phyloP scores from a whole-genome alignment of 1,140 invertebrate species.

The Delia radicum region DNA sequence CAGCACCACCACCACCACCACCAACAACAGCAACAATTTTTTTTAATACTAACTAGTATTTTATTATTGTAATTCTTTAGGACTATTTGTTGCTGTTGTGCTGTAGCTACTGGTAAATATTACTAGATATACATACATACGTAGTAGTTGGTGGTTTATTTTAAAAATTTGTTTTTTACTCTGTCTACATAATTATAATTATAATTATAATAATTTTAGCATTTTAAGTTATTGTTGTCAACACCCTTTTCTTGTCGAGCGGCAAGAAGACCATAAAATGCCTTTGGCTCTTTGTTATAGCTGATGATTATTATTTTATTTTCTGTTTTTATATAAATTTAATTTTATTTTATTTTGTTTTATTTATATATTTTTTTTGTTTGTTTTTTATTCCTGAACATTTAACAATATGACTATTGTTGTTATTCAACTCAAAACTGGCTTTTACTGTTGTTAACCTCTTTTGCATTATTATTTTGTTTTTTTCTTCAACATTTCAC shows the following conservation, averaged over 20 bases:
- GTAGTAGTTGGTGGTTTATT: no score
- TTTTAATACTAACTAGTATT: background rate
- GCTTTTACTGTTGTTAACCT: slow-evolving; percentile 9
- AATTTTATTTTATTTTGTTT: background rate
- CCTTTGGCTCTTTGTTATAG: slow-evolving; percentile 8
- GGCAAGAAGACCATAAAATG: background rate
- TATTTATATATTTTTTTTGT: background rate
- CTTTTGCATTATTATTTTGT: background rate
- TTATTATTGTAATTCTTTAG: background rate
- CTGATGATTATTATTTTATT: background rate
- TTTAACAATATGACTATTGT: slow-evolving; percentile 5
- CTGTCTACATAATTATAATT: no score
- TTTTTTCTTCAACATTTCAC: background rate
- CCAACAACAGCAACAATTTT: background rate
- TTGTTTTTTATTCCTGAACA: background rate
- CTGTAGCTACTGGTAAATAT: no score
- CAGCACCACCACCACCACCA: background rate
- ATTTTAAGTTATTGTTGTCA: slow-evolving; percentile 20
- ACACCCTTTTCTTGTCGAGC: slow-evolving; percentile 8
- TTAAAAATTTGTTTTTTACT: no score
- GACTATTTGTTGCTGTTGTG: background rate
- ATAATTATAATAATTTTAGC: slow-evolving; percentile 6
- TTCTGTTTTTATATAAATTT: background rate
- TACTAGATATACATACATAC: no score
- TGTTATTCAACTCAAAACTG: background rate